These are phyloP conservation scores for Prunella strophiata DNA, from an alignment of 2,797 vertebrate genomes.

Conservation along the genomic window DNA sequence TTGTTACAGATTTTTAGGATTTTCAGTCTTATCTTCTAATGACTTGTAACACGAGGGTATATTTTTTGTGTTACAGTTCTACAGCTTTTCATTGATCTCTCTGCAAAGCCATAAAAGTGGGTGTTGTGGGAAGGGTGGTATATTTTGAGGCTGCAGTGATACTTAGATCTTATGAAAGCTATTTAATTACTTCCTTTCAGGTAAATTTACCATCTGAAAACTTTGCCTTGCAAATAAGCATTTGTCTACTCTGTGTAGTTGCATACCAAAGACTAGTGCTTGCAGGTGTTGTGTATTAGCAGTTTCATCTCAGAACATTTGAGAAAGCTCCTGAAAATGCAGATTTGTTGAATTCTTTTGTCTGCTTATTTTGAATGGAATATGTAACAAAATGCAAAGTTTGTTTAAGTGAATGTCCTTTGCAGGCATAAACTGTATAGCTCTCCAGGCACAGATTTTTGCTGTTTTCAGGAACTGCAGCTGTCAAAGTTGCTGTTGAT, in stretches of 20 bases:
- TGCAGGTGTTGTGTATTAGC: slow-evolving; percentile 17
- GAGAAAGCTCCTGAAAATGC: background rate
- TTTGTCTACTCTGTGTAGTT: background rate
- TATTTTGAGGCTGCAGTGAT: background rate
- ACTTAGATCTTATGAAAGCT: background rate
- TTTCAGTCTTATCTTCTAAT: background rate
- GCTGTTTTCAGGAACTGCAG: background rate
- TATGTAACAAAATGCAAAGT: background rate
- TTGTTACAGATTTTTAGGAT: background rate
- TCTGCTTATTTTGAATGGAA: background rate
- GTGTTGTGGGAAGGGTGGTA: background rate
- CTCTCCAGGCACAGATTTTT: background rate
- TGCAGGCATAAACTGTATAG: background rate
- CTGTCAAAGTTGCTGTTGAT: background rate
- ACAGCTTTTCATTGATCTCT: background rate
- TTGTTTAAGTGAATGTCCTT: background rate
- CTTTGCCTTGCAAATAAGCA: background rate
- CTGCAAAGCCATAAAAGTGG: background rate
- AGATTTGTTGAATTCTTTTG: background rate
- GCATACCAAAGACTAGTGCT: background rate
- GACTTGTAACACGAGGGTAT: background rate
- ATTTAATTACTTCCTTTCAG: background rate
- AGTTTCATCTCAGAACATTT: background rate
- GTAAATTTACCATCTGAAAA: background rate
- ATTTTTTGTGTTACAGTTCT: background rate